Evolutionary conservation across 1,140 invertebrate genomes (phyloP).

Genomic region (Galleria mellonella): DNA sequence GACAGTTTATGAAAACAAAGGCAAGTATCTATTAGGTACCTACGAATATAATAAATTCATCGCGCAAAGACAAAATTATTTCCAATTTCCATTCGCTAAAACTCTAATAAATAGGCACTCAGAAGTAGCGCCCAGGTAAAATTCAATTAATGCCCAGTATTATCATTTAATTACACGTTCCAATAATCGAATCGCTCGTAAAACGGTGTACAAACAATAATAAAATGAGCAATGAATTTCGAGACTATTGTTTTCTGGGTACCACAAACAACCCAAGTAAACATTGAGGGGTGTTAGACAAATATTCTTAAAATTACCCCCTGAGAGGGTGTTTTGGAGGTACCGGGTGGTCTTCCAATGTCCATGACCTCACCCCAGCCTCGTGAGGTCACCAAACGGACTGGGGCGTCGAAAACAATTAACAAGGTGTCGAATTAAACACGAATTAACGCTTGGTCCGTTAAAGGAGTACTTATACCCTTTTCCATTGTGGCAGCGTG

Average conservation of each 20-base stretch:
- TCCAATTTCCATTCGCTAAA: conserved; percentile 14
- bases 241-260: conserved; percentile 72
- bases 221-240: conserved; percentile 74
- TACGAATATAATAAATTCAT: conserved; percentile 10
- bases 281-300: conserved; percentile 59
- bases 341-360: conserved; percentile 41
- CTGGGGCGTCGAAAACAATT: conserved; percentile 70
- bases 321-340: conserved; percentile 30
- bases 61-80: conserved; percentile 3
- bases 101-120: conserved; percentile 45
- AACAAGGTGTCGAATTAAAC: conserved; percentile 74
- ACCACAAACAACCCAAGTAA: conserved; percentile 70
- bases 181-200: conserved; percentile 70
- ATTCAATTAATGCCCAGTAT: conserved; percentile 72
- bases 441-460: conserved; percentile 67
- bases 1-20: too few relatives aligned
- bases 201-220: conserved; percentile 73
- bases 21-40: neutral
- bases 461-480: conserved; percentile 69
- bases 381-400: conserved; percentile 61
- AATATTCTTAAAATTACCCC: conserved; percentile 74
- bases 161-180: conserved; percentile 73
- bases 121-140: conserved; percentile 54
- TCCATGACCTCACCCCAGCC: conserved; percentile 28
- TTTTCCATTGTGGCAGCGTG: conserved; percentile 63